These are phyloP conservation scores for Lamellibrachia satsuma DNA, from an alignment of 2,888 invertebrate species.

Conservation along the genomic window DNA sequence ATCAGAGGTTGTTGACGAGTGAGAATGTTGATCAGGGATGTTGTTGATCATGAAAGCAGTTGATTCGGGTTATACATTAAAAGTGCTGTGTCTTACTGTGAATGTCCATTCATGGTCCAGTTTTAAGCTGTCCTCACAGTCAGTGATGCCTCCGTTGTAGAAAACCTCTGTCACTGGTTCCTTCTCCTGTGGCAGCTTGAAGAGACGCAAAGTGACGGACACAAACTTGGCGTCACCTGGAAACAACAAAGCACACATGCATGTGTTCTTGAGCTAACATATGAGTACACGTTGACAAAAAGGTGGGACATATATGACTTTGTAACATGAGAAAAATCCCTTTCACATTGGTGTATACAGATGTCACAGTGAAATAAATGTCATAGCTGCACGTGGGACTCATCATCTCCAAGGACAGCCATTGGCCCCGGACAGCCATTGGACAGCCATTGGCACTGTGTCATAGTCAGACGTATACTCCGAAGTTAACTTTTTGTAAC, in stretches of 20 bases:
- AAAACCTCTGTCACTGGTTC: conserved; percentile 23
- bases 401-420: too few relatives aligned
- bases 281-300: not conserved
- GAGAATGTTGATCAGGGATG: not conserved
- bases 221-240: conserved; percentile 57
- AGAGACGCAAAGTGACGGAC: conserved; percentile 58
- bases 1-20: too few relatives aligned
- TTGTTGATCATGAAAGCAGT: not conserved
- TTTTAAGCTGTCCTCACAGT: conserved; percentile 27
- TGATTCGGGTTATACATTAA: not conserved
- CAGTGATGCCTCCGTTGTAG: conserved; percentile 30
- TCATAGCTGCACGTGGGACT: too few relatives aligned
- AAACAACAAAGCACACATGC: not conserved
- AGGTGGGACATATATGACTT: too few relatives aligned
- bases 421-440: too few relatives aligned
- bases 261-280: not conserved
- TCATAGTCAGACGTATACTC: too few relatives aligned
- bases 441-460: too few relatives aligned
- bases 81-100: conserved; percentile 28
- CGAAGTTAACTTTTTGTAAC: too few relatives aligned
- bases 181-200: conserved; percentile 50
- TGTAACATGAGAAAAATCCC: too few relatives aligned
- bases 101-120: conserved; percentile 34
- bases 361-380: too few relatives aligned
- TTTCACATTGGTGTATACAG: too few relatives aligned